These are phyloP conservation scores for Alca torda DNA, from an alignment of 2,797 vertebrate genomes.

Conservation along the genomic window DNA sequence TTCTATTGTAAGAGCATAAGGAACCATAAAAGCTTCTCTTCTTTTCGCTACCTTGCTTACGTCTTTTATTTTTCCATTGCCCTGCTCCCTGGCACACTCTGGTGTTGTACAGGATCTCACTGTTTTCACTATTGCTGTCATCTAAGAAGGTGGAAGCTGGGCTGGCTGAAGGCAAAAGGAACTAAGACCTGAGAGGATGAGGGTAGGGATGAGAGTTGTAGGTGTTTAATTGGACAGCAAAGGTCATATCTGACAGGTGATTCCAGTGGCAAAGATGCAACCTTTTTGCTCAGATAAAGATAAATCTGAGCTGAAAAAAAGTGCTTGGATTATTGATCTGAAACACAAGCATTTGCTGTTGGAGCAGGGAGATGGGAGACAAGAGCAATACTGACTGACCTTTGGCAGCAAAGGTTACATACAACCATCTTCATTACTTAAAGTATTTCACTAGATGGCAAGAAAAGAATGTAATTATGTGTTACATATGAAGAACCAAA, in stretches of 20 bases:
- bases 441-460: not conserved
- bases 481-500: not conserved
- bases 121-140: not conserved
- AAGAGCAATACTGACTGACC: not conserved
- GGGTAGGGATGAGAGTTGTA: not conserved
- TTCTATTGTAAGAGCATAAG: not conserved
- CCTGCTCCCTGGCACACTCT: not conserved
- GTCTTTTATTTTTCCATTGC: not conserved
- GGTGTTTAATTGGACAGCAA: not conserved
- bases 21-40: not conserved
- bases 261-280: not conserved
- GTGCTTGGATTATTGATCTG: not conserved
- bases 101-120: not conserved
- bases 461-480: not conserved
- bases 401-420: not conserved
- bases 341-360: not conserved
- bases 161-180: not conserved
- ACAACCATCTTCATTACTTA: not conserved
- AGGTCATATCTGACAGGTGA: not conserved
- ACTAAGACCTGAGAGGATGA: not conserved
- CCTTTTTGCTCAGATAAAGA: not conserved
- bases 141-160: not conserved
- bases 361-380: not conserved
- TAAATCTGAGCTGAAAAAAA: not conserved
- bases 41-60: not conserved